Conservation (phyloP, 2,888 invertebrate genomes). For the Cephus pygmeus region DNA sequence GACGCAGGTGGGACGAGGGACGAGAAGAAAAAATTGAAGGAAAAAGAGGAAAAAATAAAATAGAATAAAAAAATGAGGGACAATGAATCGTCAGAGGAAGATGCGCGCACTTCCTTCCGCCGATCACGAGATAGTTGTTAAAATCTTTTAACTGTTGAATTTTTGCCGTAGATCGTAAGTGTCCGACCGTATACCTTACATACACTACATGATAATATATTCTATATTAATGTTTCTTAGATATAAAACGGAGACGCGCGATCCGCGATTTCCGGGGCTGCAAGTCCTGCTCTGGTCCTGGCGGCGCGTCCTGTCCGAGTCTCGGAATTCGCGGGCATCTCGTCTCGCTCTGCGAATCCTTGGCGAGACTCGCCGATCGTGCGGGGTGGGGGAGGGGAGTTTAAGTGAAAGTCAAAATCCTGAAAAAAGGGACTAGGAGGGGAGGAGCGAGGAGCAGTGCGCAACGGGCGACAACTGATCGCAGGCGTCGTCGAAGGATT, state of each 20-base stretch:
- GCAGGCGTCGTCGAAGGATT: slow-evolving; percentile 34
- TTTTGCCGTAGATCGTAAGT: slow-evolving; percentile 62
- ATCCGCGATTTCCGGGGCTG: too few species aligned
- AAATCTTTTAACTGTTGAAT: slow-evolving; percentile 63
- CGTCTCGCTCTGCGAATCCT: slow-evolving; percentile 27
- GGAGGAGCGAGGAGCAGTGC: too few species aligned
- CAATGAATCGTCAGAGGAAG: not conserved
- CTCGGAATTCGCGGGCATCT: slow-evolving; percentile 21
- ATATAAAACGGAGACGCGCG: slow-evolving; percentile 39
- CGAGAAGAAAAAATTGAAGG: too few species aligned
- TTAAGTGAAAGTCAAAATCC: too few species aligned
- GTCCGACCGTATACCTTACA: slow-evolving; percentile 60
- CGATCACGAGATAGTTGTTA: slow-evolving; percentile 45
- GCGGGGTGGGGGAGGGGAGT: not conserved
- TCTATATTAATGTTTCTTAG: slow-evolving; percentile 64
- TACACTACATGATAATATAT: slow-evolving; percentile 57
- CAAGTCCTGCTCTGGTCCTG: too few species aligned
- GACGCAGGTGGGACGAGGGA: too few species aligned
- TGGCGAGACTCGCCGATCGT: slow-evolving; percentile 29
- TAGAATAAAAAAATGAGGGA: slow-evolving; percentile 16
- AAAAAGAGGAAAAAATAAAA: slow-evolving; percentile 15
- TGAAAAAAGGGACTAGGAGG: too few species aligned
- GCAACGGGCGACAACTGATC: too few species aligned
- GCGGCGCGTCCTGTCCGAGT: too few species aligned
- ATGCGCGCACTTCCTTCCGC: slow-evolving; percentile 5